Percentiles rank a stretch among this genome's conserved stretches.
Evolutionary conservation across 2,888 invertebrate genomes (phyloP).

Genomic region (Drosophila demipolita): DNA sequence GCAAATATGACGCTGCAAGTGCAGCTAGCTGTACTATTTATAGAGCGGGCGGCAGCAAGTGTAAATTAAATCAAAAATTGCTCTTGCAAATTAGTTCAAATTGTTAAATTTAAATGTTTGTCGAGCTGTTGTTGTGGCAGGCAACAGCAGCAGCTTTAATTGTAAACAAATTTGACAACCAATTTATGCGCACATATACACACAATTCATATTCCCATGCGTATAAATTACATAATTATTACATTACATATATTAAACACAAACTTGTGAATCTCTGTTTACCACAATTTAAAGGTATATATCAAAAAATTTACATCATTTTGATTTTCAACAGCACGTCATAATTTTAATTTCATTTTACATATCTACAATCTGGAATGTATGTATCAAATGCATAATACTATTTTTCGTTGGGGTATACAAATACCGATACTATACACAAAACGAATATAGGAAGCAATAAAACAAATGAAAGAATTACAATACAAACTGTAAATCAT

Average conservation of each 20-base stretch:
- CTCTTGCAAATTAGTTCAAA: slow-evolving; percentile 59
- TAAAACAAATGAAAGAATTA: slow-evolving; percentile 48
- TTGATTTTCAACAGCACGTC: not conserved
- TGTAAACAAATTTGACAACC: slow-evolving; percentile 7
- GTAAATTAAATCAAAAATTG: slow-evolving; percentile 62
- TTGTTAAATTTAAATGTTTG: slow-evolving; percentile 37
- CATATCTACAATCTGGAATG: not conserved
- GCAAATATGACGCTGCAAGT: slow-evolving; percentile 15
- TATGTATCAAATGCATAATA: not conserved
- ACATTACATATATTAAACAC: not conserved
- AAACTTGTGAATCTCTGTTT: not conserved
- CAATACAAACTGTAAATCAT: slow-evolving; percentile 65
- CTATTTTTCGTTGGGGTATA: not conserved
- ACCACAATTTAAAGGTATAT: not conserved
- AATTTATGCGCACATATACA: not conserved
- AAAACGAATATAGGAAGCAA: slow-evolving; percentile 64
- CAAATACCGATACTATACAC: slow-evolving; percentile 2
- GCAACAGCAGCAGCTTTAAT: slow-evolving; percentile 14
- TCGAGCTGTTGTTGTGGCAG: slow-evolving; percentile 9
- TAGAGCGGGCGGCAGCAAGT: slow-evolving; percentile 40
- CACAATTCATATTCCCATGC: not conserved
- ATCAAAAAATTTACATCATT: not conserved
- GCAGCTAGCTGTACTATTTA: slow-evolving; percentile 56
- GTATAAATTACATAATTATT: not conserved
- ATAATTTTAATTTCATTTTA: not conserved